Evolutionary conservation across 2,113 vertebrate genomes (phyloP), one percentile per base, ranked within the genome.

Genomic region (Oreochromis tanganicae): DNA sequence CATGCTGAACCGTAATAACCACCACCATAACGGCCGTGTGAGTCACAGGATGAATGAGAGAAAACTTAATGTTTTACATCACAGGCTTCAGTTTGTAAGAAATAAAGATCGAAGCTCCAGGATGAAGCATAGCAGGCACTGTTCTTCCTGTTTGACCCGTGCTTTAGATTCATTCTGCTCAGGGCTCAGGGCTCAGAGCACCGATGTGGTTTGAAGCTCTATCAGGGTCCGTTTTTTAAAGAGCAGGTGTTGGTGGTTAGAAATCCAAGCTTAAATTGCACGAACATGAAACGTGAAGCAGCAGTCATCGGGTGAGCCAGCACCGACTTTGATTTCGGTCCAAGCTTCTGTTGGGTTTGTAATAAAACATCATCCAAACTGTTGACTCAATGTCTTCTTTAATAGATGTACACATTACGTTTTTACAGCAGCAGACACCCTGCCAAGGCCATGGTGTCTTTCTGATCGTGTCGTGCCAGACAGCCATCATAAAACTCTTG

Each of bases 341-440:
- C 82, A 87, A 36, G 7, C 43, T 32, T 27, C 41, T 41, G 83
- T n/a, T 9, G 27, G 81, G 81, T 85, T 78, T 85, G 10, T 56
- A 73, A 85, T 89, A 46, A 80, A 87, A 71, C 54, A 57, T 56
- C 87, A 34, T 83, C 66, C 78, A 91, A 90, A 90, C 43, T 91
- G 90, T 85, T 86, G 92, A 91, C 88, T 91, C 92, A 85, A 36
- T 81, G 79, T 75, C 54, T 91, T 85, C 85, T 85, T 88, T 88
- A 91, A 91, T 91, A 29, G 81, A 21, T 56, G 73, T 48, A 43
- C 84, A 57, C 86, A 87, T 93, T 93, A 83, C 41, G 24, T 85
- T 66, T 88, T 93, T 91, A 90, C 41, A 81, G 84, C n/a, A 12
- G 29, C 17, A 38, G 71, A 83, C 34, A 59, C 1, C 9, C 2